phyloP scores from a whole-genome alignment of 64 coral and sea anemone genomes.

The Astreopora myriophthalma region DNA sequence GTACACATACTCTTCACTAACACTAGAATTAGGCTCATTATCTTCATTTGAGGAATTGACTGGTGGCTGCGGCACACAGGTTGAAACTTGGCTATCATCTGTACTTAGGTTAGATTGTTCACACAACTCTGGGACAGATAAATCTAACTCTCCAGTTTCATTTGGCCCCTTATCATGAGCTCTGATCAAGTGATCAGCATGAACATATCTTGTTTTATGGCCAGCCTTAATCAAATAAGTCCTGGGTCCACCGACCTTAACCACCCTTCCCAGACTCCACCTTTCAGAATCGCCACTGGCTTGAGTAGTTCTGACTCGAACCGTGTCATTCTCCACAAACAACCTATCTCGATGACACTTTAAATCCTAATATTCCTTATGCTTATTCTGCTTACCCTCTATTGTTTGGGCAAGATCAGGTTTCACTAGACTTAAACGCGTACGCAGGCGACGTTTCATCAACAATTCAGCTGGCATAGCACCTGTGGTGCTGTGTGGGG shows the following conservation, averaged over 20 bases:
- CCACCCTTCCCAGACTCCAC: no score
- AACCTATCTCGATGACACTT: neutral
- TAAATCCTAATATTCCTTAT: constrained; percentile 42
- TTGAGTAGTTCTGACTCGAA: neutral
- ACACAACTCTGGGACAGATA: constrained; percentile 64
- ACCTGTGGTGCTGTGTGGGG: constrained; percentile 46
- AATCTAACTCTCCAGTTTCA: neutral
- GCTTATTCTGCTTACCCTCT: no score
- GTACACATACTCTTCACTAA: no score
- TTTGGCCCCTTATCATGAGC: constrained; percentile 61
- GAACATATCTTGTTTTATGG: constrained; percentile 59
- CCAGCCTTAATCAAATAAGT: constrained; percentile 75
- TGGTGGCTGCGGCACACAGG: no score
- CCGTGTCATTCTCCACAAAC: neutral
- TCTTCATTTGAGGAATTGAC: no score
- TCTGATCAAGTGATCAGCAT: constrained; percentile 74
- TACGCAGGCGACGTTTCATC: no score
- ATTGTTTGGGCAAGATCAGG: constrained; percentile 40
- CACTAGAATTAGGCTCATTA: no score
- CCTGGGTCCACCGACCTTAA: constrained; percentile 73
- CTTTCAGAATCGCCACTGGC: neutral
- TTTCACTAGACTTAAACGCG: no score
- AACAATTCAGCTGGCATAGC: constrained; percentile 52
- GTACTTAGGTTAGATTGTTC: constrained; percentile 2
- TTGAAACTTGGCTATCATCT: no score